These are phyloP conservation scores for Heteronetta atricapilla DNA, from an alignment of 2,113 vertebrate species.

Conservation along the genomic window DNA sequence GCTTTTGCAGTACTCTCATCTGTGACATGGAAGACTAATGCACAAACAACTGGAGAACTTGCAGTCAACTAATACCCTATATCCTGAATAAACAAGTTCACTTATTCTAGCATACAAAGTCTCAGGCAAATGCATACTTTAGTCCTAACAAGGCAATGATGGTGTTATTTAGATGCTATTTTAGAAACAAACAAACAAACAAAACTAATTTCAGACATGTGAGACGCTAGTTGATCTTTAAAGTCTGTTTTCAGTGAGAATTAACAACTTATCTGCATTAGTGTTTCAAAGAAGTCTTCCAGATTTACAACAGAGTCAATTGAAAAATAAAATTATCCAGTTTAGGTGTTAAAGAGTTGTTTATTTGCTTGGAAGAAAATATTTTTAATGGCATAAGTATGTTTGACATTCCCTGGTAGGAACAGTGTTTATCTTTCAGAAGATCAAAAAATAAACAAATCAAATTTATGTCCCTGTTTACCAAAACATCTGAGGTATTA, in stretches of 20 bases:
- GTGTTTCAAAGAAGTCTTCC: neutral
- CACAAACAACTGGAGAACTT: neutral
- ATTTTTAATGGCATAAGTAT: neutral
- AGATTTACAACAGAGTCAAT: neutral
- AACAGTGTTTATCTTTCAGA: constrained; percentile 17
- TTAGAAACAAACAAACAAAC: neutral
- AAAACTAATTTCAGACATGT: neutral
- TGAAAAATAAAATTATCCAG: neutral
- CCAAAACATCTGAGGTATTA: constrained; percentile 9
- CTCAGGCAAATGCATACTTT: neutral
- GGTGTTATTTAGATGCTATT: neutral
- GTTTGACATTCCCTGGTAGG: neutral
- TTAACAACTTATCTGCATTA: neutral
- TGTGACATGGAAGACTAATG: neutral
- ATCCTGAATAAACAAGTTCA: neutral
- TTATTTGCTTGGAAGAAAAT: neutral
- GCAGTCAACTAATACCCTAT: neutral
- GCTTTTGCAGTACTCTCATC: neutral
- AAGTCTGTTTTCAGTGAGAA: neutral
- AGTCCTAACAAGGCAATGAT: neutral
- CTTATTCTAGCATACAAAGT: neutral
- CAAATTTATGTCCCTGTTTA: constrained; percentile 17
- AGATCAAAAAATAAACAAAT: constrained; percentile 5
- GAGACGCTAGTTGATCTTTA: neutral
- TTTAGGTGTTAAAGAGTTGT: neutral